A percentile compares a stretch with the other conserved stretches of the same genome.
These are phyloP conservation scores for Triplophysa dalaica DNA, from an alignment of 2,113 vertebrate species.

Conservation along the genomic window DNA sequence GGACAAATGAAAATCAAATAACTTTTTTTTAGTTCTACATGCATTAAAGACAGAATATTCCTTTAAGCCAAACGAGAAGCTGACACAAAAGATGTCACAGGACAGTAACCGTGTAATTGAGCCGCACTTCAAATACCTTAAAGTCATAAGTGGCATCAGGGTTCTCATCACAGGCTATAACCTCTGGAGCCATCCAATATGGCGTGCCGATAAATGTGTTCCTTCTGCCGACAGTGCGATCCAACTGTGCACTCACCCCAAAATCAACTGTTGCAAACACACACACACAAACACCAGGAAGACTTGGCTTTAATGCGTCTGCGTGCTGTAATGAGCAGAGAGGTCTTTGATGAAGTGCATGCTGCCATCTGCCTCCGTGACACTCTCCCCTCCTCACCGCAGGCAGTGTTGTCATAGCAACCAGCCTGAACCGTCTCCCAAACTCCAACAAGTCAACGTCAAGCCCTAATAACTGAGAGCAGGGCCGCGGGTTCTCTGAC, in stretches of 20 bases:
- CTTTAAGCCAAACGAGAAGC: not conserved
- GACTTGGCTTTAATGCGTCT: constrained; percentile 52
- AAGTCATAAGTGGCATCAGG: constrained; percentile 98
- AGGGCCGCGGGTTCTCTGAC: not conserved
- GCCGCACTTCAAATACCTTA: constrained; percentile 78
- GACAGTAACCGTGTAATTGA: constrained; percentile 26
- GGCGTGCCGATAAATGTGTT: constrained; percentile 98
- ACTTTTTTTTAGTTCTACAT: too few species aligned
- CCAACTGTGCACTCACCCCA: constrained; percentile 94
- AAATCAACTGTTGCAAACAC: constrained; percentile 84
- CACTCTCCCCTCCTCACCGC: constrained; percentile 41
- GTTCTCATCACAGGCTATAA: constrained; percentile 97
- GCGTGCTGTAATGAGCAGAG: constrained; percentile 48
- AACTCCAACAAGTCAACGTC: constrained; percentile 23
- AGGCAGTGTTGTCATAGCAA: constrained; percentile 52
- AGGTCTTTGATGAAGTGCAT: constrained; percentile 51
- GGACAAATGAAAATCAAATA: too few species aligned
- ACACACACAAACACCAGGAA: constrained; percentile 36
- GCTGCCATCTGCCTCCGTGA: constrained; percentile 53
- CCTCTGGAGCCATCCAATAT: constrained; percentile 99
- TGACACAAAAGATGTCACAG: not conserved
- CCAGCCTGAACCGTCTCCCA: constrained; percentile 36
- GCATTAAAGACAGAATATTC: too few species aligned
- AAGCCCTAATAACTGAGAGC: constrained; percentile 15
- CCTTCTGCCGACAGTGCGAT: constrained; percentile 92